phyloP scores from a whole-genome alignment of 2,888 invertebrate species.

The Cepaea hortensis region DNA sequence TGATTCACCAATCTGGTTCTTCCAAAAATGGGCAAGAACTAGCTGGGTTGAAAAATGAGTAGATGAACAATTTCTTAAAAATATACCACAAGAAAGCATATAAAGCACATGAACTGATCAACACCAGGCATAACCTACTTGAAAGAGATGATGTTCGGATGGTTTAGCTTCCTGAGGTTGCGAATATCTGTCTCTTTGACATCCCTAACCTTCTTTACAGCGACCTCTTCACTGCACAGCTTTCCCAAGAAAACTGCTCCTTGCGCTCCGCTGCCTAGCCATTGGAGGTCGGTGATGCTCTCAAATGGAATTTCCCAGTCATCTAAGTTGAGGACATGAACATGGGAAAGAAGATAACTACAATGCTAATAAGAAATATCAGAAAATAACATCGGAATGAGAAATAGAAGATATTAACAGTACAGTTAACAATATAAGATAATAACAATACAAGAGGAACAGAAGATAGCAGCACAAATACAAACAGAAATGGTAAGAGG shows the following conservation, averaged over 20 bases:
- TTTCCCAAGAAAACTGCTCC: constrained; percentile 95
- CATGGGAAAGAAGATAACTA: not conserved
- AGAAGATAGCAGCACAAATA: no score
- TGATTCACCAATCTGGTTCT: no score
- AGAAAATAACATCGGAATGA: not conserved
- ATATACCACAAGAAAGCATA: no score
- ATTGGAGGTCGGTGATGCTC: constrained; percentile 89
- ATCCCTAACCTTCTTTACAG: constrained; percentile 96
- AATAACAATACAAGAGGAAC: no score
- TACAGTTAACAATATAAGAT: not conserved
- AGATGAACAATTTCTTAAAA: no score
- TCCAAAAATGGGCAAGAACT: no score
- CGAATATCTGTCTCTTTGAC: constrained; percentile 94
- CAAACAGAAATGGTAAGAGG: no score
- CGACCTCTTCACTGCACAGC: constrained; percentile 87
- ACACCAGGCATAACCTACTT: constrained; percentile 79
- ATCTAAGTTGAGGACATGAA: constrained; percentile 77
- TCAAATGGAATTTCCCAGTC: constrained; percentile 98
- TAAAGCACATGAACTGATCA: no score
- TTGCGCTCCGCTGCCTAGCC: constrained; percentile 96
- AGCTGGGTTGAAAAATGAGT: no score
- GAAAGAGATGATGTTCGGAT: constrained; percentile 95
- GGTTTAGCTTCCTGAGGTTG: constrained; percentile 92
- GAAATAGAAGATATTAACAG: not conserved
- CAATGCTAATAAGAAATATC: not conserved